phyloP scores from a whole-genome alignment of 1,140 invertebrate genomes.

The Phymorhynchus buccinoides region DNA sequence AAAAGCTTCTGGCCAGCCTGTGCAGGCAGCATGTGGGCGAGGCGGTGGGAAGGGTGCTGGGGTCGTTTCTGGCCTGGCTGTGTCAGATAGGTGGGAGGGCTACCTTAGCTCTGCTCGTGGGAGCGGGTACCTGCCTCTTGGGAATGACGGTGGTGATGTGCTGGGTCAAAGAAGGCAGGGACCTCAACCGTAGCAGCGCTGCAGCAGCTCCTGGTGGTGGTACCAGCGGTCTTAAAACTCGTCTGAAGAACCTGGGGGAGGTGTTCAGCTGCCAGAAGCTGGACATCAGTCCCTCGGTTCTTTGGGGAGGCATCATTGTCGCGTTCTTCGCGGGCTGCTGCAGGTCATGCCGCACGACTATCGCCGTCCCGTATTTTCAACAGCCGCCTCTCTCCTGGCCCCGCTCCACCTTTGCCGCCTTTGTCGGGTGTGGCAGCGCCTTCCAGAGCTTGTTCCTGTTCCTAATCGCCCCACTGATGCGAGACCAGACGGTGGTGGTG shows the following conservation, averaged over 20 bases:
- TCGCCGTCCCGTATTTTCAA: not conserved
- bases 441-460: conserved; percentile 9
- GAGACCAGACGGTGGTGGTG: not conserved
- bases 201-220: no score
- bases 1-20: not conserved
- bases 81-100: not conserved
- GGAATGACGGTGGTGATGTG: not conserved
- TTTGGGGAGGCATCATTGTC: not conserved
- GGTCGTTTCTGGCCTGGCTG: not conserved
- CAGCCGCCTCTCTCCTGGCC: conserved; percentile 13
- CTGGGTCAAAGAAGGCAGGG: not conserved
- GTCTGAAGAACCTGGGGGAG: not conserved
- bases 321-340: not conserved
- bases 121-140: not conserved
- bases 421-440: not conserved
- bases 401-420: not conserved
- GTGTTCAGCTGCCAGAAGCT: not conserved
- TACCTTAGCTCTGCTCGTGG: not conserved
- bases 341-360: not conserved
- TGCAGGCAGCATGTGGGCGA: not conserved
- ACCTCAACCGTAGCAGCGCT: not conserved
- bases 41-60: not conserved
- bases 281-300: not conserved
- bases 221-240: not conserved
- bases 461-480: not conserved